A percentile compares a stretch with the other conserved stretches of the same genome.
Evolutionary conservation across 1,140 invertebrate species (phyloP).

Genomic region (Drosophila hydei): DNA sequence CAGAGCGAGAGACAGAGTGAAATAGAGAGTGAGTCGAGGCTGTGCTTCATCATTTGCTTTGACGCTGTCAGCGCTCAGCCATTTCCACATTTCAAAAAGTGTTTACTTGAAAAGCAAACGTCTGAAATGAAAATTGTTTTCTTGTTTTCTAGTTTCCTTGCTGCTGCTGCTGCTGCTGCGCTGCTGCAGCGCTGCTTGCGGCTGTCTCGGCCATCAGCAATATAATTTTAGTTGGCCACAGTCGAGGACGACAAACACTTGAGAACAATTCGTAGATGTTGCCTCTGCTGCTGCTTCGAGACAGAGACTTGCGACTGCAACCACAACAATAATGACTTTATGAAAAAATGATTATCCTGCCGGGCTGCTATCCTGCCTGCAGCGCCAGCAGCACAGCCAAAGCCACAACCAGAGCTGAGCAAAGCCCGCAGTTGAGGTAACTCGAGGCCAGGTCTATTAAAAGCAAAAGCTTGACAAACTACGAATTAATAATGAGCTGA

Average conservation of each 20-base stretch:
- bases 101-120: slow-evolving; percentile 63
- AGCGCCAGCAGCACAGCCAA: slow-evolving; percentile 30
- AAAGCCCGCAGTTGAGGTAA: slow-evolving; percentile 16
- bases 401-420: slow-evolving; percentile 27
- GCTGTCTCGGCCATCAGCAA: slow-evolving; percentile 63
- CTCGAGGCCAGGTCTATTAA: slow-evolving; percentile 58
- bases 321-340: slow-evolving; percentile 81
- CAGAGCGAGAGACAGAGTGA: no score
- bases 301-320: slow-evolving; percentile 49
- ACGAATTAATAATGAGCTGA: slow-evolving; percentile 20
- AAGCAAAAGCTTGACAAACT: slow-evolving; percentile 42
- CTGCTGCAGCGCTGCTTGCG: slow-evolving; percentile 25
- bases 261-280: slow-evolving; percentile 58
- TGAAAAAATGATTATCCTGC: slow-evolving; percentile 79
- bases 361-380: slow-evolving; percentile 54
- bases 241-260: slow-evolving; percentile 71
- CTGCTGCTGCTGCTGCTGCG: neutral
- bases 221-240: slow-evolving; percentile 68
- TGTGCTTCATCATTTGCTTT: slow-evolving; percentile 57
- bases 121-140: slow-evolving; percentile 80
- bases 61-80: slow-evolving; percentile 49
- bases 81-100: slow-evolving; percentile 56
- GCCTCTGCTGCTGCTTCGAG: neutral
- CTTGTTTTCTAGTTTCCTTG: slow-evolving; percentile 35
- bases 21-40: neutral